Conservation (phyloP, 1,140 invertebrate species). For the Arctopsyche grandis region DNA sequence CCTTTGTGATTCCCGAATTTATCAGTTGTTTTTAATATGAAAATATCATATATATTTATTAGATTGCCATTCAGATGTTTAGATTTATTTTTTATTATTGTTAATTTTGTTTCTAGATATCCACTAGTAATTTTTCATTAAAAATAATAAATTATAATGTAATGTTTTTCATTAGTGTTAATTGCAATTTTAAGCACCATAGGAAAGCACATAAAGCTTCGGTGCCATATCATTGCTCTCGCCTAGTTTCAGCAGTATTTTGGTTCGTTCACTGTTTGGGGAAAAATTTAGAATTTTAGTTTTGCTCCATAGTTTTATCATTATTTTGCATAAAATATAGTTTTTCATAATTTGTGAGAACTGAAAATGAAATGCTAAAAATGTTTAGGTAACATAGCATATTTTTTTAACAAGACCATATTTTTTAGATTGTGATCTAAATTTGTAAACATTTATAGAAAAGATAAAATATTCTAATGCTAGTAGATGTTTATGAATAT, state of each 20-base stretch:
- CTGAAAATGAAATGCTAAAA: not conserved
- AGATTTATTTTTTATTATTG: slow-evolving; percentile 33
- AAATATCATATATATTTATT: slow-evolving; percentile 41
- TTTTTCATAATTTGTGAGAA: slow-evolving; percentile 4
- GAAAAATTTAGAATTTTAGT: too few species aligned
- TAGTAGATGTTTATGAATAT: slow-evolving; percentile 20
- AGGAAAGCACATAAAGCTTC: slow-evolving; percentile 38
- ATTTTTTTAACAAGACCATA: slow-evolving; percentile 21
- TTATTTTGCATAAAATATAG: not conserved
- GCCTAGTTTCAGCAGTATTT: slow-evolving; percentile 19
- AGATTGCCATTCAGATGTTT: slow-evolving; percentile 49
- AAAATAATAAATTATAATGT: not conserved
- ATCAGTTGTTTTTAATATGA: slow-evolving; percentile 29
- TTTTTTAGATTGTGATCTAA: slow-evolving; percentile 21
- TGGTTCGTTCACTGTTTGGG: not conserved
- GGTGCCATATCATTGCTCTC: slow-evolving; percentile 47
- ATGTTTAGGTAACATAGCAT: slow-evolving; percentile 20
- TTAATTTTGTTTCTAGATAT: slow-evolving; percentile 6
- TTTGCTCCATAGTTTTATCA: not conserved
- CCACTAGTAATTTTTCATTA: not conserved
- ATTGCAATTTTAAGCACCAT: slow-evolving; percentile 28
- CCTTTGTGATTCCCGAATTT: slow-evolving; percentile 41
- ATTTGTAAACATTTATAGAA: slow-evolving; percentile 23
- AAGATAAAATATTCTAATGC: slow-evolving; percentile 12
- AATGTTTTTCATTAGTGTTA: slow-evolving; percentile 24